These are phyloP conservation scores for Zaprionus tsacasi DNA, from an alignment of 1,140 invertebrate genomes.

Conservation along the genomic window DNA sequence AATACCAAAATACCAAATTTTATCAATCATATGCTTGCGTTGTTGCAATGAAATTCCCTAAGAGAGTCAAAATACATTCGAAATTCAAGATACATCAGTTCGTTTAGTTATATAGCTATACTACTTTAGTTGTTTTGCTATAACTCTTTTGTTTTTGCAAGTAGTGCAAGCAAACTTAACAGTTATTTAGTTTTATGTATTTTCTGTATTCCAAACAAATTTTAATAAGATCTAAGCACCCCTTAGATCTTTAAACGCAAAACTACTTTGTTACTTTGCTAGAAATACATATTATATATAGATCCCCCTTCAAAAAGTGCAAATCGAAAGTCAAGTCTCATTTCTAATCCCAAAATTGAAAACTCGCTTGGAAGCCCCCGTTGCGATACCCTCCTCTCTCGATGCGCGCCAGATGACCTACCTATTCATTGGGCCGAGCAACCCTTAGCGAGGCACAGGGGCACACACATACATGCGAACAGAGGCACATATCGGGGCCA, in stretches of 20 bases:
- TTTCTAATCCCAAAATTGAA: neutral
- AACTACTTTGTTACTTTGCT: neutral
- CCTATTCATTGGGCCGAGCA: constrained; percentile 40
- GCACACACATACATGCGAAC: constrained; percentile 13
- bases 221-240: neutral
- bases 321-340: neutral
- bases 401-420: constrained; percentile 63
- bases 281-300: too few relatives aligned
- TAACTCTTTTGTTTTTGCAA: neutral
- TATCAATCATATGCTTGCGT: too few relatives aligned
- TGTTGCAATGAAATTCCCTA: too few relatives aligned
- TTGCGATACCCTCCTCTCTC: constrained; percentile 17
- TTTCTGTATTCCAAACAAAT: neutral
- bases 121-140: neutral
- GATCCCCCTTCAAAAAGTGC: neutral
- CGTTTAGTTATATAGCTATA: too few relatives aligned
- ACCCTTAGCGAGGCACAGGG: constrained; percentile 52
- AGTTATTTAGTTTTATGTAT: neutral
- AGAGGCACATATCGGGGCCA: constrained; percentile 37
- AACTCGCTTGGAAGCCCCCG: neutral
- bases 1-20: too few relatives aligned
- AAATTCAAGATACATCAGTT: too few relatives aligned
- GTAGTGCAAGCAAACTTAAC: too few relatives aligned
- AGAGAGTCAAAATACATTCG: too few relatives aligned
- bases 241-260: neutral